Conservation (phyloP, 1,140 invertebrate genomes). For the Apis cerana region DNA sequence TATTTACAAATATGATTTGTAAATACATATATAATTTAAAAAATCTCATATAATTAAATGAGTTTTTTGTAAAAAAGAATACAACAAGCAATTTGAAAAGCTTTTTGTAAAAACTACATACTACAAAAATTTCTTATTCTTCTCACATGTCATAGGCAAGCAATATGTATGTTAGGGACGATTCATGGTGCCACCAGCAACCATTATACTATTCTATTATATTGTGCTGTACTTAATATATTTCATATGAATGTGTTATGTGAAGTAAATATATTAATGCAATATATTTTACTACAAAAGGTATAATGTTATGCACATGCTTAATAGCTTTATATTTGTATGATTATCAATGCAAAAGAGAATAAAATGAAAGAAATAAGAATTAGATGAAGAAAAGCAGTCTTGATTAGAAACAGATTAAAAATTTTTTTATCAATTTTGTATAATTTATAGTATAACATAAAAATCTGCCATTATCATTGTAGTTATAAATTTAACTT, state of each 20-base stretch:
- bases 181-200: conserved; percentile 65
- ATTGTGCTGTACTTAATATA: conserved; percentile 62
- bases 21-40: conserved; percentile 11
- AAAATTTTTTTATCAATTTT: background rate
- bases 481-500: conserved; percentile 51
- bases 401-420: background rate
- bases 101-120: conserved; percentile 54
- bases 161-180: conserved; percentile 71
- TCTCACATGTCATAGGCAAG: conserved; percentile 59
- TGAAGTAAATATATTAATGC: conserved; percentile 56
- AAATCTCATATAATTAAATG: conserved; percentile 13
- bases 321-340: conserved; percentile 22
- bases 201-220: conserved; percentile 65
- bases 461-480: conserved; percentile 68
- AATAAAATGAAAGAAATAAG: background rate
- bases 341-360: conserved; percentile 30
- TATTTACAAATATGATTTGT: conserved; percentile 24
- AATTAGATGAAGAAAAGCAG: background rate
- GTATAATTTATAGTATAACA: conserved; percentile 61
- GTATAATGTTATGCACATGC: conserved; percentile 31
- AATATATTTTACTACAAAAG: conserved; percentile 40
- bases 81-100: background rate
- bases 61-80: background rate
- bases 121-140: background rate
- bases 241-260: conserved; percentile 49